These are phyloP conservation scores for Macrophya alboannulata DNA, from an alignment of 2,888 invertebrate genomes.

Conservation along the genomic window DNA sequence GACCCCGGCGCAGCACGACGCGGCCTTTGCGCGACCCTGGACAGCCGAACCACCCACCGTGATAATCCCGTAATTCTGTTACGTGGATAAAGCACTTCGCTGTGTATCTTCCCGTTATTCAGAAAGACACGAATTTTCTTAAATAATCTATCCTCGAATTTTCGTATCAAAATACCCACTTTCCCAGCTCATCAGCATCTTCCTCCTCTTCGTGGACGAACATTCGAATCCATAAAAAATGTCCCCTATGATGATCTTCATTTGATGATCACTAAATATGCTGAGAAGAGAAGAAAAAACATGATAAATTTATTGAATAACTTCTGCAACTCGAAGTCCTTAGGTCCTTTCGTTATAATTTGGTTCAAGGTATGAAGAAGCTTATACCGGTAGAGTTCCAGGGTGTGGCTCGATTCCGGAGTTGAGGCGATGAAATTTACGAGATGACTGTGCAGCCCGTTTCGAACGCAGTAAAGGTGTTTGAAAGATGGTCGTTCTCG, in stretches of 20 bases:
- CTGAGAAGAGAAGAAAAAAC: background rate
- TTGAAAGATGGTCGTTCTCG: conserved; percentile 29
- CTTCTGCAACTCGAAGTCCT: background rate
- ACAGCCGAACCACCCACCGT: conserved; percentile 56
- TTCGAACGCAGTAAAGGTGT: conserved; percentile 24
- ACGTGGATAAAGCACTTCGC: conserved; percentile 43
- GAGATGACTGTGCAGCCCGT: conserved; percentile 40
- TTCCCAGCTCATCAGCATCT: background rate
- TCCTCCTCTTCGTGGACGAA: background rate
- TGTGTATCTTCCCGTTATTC: background rate
- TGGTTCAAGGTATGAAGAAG: background rate
- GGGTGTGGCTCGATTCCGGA: conserved; percentile 39
- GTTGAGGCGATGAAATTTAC: conserved; percentile 31
- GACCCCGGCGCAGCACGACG: conserved; percentile 67
- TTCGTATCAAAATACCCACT: background rate
- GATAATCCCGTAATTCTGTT: conserved; percentile 66
- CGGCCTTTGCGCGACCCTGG: conserved; percentile 56
- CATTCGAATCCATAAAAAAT: background rate
- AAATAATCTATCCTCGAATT: background rate
- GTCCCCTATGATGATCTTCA: background rate
- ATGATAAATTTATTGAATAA: background rate
- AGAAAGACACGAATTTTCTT: background rate
- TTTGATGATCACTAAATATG: background rate
- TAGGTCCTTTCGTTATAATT: background rate
- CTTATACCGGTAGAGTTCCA: background rate